Evolutionary conservation across 2,797 vertebrate genomes (phyloP), one percentile per base, ranked within the genome.

Genomic region (Poecilia wingei): DNA sequence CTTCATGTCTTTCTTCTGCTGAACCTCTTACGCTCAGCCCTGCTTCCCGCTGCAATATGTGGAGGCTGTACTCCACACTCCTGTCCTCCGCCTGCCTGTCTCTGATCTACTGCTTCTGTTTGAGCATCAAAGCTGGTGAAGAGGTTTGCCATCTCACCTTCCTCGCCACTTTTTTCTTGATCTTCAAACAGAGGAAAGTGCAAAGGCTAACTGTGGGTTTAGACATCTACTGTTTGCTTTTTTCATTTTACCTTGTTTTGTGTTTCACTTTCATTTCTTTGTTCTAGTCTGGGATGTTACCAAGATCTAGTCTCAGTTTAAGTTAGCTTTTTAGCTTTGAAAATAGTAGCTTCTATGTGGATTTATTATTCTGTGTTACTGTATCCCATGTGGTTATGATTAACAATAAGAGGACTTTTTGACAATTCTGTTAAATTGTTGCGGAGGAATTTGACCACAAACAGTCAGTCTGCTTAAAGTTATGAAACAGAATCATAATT

Each of bases 71-170:
- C 74, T 43, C 55, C 72, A 61, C 33, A 0, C 69, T 74, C 71
- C 92, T 88, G 90, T 92, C 91, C 92, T 85, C 74, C 80, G 41
- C 61, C 81, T 36, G 33, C 3, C 41, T 47, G 77, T 84, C 89
- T 93, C 90, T 93, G 90, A 94, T 95, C 93, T 95, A 90, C 90
- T 91, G 87, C 87, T 89, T 93, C 82, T 75, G 59, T 84, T 76
- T 85, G 84, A 91, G 92, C 92, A 92, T 94, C 91, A 93, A 93
- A 94, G 92, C 84, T 92, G 89, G 77, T 93, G 88, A 92, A 95
- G 94, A 94, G 90, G 90, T 83, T 90, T 84, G 87, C 86, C 88
- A 93, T 94, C 88, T 86, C 81, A 69, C 84, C 89, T 90, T 87
- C 87, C 66, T 86, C 82, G 72, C 79, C 57, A 13, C 77, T 16